phyloP scores from a whole-genome alignment of 1,140 invertebrate genomes.

The Phymorhynchus buccinoides region DNA sequence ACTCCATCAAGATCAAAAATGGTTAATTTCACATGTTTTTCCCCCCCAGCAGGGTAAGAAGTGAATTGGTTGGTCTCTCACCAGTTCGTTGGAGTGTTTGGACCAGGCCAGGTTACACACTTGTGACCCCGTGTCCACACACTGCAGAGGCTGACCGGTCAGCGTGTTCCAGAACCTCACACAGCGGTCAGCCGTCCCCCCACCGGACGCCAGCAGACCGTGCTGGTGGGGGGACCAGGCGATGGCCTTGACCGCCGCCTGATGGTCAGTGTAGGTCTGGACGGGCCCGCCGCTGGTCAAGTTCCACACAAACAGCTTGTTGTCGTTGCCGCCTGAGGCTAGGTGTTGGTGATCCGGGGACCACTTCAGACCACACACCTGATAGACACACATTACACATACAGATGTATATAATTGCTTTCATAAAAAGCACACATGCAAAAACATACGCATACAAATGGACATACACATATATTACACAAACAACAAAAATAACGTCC shows the following conservation, averaged over 20 bases:
- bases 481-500: too few relatives aligned
- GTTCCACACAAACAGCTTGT: slow-evolving; percentile 98
- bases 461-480: too few relatives aligned
- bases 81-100: slow-evolving; percentile 97
- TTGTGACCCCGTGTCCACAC: slow-evolving; percentile 97
- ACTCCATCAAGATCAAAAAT: too few relatives aligned
- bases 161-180: slow-evolving; percentile 98
- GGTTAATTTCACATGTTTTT: too few relatives aligned
- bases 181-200: slow-evolving; percentile 94
- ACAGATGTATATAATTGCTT: too few relatives aligned
- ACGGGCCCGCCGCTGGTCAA: slow-evolving; percentile 78
- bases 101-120: slow-evolving; percentile 99
- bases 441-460: too few relatives aligned
- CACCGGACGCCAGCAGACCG: slow-evolving; percentile 95
- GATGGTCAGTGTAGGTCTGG: slow-evolving; percentile 97
- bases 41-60: too few relatives aligned
- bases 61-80: too few relatives aligned
- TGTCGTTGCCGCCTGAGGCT: slow-evolving; percentile 99
- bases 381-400: not conserved
- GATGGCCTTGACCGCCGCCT: slow-evolving; percentile 96
- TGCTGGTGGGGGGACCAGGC: slow-evolving; percentile 99
- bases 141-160: slow-evolving; percentile 98
- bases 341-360: slow-evolving; percentile 98
- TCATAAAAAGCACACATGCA: too few relatives aligned
- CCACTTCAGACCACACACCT: slow-evolving; percentile 98